Percentiles rank a stretch among this genome's conserved stretches.
Evolutionary conservation across 2,888 invertebrate species (phyloP).

Genomic region (Oxycera nigricornis): DNA sequence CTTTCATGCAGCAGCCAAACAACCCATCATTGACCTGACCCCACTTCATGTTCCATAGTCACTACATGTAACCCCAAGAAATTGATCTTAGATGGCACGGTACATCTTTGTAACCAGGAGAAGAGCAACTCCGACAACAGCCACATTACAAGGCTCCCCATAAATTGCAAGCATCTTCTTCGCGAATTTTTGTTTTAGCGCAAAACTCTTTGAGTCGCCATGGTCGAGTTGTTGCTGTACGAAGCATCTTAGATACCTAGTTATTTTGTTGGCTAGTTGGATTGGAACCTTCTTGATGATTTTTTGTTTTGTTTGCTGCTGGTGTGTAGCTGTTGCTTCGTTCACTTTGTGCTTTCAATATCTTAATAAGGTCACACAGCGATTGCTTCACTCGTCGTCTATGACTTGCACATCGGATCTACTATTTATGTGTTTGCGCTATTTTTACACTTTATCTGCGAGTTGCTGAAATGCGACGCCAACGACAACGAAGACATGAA

Average conservation of each 20-base stretch:
- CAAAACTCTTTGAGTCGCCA: neutral
- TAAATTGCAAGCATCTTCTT: neutral
- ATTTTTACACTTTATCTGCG: neutral
- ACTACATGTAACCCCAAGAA: neutral
- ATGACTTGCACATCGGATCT: constrained; percentile 13
- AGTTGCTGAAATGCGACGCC: neutral
- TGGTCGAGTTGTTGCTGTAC: no score
- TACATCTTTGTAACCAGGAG: neutral
- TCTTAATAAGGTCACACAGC: constrained; percentile 28
- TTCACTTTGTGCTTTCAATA: constrained; percentile 28
- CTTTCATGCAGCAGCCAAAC: neutral
- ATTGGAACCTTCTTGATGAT: neutral
- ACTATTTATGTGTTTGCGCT: neutral
- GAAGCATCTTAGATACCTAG: no score
- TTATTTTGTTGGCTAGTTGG: no score
- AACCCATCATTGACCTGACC: neutral
- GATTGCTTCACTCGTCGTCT: constrained; percentile 18
- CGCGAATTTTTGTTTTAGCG: neutral
- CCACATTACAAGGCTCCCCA: neutral
- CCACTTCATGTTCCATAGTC: neutral
- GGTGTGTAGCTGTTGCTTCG: neutral
- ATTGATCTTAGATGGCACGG: neutral
- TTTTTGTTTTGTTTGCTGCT: neutral
- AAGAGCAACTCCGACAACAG: neutral
- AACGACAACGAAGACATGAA: constrained; percentile 10